A percentile compares a stretch with the other conserved stretches of the same genome.
These are phyloP conservation scores for Cheilosia soror DNA, from an alignment of 2,888 invertebrate genomes.

Conservation along the genomic window DNA sequence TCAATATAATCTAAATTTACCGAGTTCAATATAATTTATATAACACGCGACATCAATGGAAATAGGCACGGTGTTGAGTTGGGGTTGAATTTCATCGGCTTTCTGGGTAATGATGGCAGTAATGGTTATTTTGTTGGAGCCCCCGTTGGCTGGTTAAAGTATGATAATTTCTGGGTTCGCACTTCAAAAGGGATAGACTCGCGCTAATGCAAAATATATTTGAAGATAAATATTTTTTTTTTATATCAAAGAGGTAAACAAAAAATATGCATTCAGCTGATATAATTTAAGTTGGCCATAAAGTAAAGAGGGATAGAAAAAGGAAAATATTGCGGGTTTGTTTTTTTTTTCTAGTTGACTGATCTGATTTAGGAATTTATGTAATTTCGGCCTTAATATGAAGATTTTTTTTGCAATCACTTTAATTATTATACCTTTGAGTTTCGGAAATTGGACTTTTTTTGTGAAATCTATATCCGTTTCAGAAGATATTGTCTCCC, in stretches of 20 bases:
- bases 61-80: slow-evolving; percentile 17
- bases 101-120: slow-evolving; percentile 9
- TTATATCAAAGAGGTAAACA: neutral
- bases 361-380: no score
- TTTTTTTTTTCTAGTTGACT: no score
- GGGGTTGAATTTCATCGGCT: slow-evolving; percentile 25
- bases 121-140: slow-evolving; percentile 15
- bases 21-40: slow-evolving; percentile 38
- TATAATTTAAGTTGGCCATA: slow-evolving; percentile 12
- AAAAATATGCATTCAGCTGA: neutral
- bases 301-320: neutral
- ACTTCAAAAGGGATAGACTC: slow-evolving; percentile 37
- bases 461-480: no score
- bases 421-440: no score
- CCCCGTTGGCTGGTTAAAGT: slow-evolving; percentile 5
- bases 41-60: slow-evolving; percentile 16
- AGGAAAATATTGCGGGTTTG: no score
- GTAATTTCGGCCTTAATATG: no score
- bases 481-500: no score
- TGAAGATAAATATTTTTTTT: slow-evolving; percentile 18
- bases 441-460: no score
- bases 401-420: no score
- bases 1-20: slow-evolving; percentile 60
- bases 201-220: slow-evolving; percentile 12
- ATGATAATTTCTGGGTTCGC: slow-evolving; percentile 17